These are phyloP conservation scores for Naso thynnoides DNA, from an alignment of 2,797 vertebrate species.

Conservation along the genomic window DNA sequence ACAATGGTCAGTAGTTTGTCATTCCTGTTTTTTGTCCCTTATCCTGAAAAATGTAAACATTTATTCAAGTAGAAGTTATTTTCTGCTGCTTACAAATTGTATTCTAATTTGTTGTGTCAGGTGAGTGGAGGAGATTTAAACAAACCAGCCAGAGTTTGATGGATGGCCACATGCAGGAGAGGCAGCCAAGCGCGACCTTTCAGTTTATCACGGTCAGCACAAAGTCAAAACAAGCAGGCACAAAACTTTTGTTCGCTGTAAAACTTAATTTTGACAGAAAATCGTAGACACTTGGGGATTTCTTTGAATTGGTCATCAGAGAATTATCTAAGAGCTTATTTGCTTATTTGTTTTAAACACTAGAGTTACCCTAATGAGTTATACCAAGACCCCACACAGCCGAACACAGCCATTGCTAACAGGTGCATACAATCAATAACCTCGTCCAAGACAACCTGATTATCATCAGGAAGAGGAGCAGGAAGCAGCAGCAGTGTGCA, in stretches of 20 bases:
- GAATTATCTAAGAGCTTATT: neutral
- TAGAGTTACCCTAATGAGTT: neutral
- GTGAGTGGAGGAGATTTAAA: conserved; percentile 53
- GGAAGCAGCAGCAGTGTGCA: too few relatives aligned
- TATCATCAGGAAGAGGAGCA: too few relatives aligned
- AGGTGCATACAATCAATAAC: conserved; percentile 4
- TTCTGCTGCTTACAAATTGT: conserved; percentile 52
- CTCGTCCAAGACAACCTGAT: too few relatives aligned
- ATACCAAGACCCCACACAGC: too few relatives aligned
- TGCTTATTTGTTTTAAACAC: neutral
- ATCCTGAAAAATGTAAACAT: conserved; percentile 24
- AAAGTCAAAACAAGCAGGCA: conserved; percentile 29
- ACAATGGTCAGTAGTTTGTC: conserved; percentile 19
- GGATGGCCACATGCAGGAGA: conserved; percentile 38
- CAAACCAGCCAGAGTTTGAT: conserved; percentile 50
- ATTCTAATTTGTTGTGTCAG: conserved; percentile 47
- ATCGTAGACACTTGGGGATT: neutral
- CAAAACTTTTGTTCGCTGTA: neutral
- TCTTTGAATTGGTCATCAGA: neutral
- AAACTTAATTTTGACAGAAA: neutral
- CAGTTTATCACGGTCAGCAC: conserved; percentile 1
- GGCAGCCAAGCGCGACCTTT: conserved; percentile 32
- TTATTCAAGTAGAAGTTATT: conserved; percentile 40
- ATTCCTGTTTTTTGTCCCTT: conserved; percentile 28
- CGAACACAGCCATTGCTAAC: neutral